phyloP scores from a whole-genome alignment of 2,888 invertebrate species.

The Diaprepes abbreviatus region DNA sequence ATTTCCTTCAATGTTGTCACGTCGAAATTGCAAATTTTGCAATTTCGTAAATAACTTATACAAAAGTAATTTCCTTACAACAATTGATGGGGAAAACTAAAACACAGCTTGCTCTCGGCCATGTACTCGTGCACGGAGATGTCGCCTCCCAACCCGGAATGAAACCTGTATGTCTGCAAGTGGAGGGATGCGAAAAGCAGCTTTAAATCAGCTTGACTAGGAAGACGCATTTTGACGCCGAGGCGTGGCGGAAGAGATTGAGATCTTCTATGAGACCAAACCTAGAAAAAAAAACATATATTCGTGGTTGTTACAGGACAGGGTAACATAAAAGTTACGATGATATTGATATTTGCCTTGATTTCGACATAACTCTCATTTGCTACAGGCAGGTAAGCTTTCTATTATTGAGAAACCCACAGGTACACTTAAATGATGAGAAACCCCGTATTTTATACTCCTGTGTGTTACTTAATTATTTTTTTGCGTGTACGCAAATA shows the following conservation, averaged over 20 bases:
- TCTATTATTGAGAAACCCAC: no score
- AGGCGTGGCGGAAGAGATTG: constrained; percentile 88
- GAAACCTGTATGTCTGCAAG: constrained; percentile 85
- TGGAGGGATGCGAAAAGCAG: constrained; percentile 82
- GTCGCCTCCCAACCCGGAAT: constrained; percentile 92
- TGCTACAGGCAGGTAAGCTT: no score
- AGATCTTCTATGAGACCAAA: constrained; percentile 79
- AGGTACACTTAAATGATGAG: no score
- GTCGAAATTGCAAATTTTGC: no score
- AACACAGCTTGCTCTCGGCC: constrained; percentile 90
- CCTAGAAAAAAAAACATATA: constrained; percentile 60
- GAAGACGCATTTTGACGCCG: constrained; percentile 85
- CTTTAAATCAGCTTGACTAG: constrained; percentile 81
- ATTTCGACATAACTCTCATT: no score
- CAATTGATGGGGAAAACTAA: constrained; percentile 87
- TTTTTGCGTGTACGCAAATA: not conserved
- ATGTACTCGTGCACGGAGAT: constrained; percentile 94
- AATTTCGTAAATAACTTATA: no score
- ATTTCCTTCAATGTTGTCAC: no score
- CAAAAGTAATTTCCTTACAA: constrained; percentile 77
- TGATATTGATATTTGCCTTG: no score
- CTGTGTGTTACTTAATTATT: no score
- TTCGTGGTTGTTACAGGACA: no score
- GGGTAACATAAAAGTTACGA: no score
- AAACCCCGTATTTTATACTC: no score